Percentiles rank a stretch among this genome's conserved stretches.
Conservation (phyloP, 1,140 invertebrate genomes). For the Cryptotermes secundus region DNA sequence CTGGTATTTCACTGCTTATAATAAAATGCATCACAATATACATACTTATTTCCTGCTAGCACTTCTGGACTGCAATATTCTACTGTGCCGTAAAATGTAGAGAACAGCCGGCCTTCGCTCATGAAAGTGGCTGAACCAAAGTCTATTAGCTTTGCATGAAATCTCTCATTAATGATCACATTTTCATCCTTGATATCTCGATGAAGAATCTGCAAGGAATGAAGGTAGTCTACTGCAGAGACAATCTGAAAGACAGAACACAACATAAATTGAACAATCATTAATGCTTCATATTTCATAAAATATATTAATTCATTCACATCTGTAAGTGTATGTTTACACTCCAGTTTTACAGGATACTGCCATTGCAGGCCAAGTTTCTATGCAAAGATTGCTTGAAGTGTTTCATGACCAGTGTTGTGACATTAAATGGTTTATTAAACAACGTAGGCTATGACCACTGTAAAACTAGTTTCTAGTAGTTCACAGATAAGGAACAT, state of each 20-base stretch:
- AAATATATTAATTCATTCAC: no score
- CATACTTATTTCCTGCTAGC: constrained; percentile 67
- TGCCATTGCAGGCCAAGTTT: no score
- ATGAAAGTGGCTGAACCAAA: constrained; percentile 74
- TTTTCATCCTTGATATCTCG: constrained; percentile 79
- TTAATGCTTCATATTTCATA: no score
- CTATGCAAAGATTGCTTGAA: no score
- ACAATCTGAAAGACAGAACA: constrained; percentile 56
- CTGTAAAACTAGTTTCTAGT: no score
- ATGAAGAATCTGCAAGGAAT: constrained; percentile 66
- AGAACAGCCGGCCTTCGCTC: constrained; percentile 63
- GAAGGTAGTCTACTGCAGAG: constrained; percentile 67
- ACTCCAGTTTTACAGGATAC: no score
- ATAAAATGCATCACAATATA: constrained; percentile 23
- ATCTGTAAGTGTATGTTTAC: no score
- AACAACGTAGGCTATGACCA: no score
- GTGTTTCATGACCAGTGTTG: no score
- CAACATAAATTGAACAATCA: background rate
- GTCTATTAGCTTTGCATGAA: constrained; percentile 75
- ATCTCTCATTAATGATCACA: constrained; percentile 71
- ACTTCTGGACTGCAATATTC: constrained; percentile 80
- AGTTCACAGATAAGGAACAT: no score
- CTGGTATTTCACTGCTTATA: background rate
- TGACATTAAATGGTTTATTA: no score
- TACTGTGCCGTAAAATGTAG: constrained; percentile 76